Base-by-base conservation (phyloP, 2,113 vertebrate genomes). In the Athene cunicularia region DNA sequence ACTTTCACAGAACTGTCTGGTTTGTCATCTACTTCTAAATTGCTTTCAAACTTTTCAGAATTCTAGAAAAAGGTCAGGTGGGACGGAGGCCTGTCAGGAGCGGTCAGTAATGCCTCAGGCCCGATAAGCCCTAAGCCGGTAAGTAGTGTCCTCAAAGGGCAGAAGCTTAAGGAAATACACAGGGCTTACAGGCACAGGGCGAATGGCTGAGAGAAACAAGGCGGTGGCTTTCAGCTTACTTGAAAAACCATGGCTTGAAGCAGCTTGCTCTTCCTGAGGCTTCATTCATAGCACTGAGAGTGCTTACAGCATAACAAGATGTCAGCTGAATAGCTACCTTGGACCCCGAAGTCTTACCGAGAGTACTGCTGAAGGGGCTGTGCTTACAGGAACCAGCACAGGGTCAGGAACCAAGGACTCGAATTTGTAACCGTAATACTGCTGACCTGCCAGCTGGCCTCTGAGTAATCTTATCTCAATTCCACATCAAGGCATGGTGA, bases 231-330 rank as follows among this genome's bases (percentile, higher is more conserved):
- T 68, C 18, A 5, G 5, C 35, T 30, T n/a, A 16, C 21, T 27
- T 7, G 53, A 30, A 30, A 33, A 83, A 8, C 27, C 4, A 3
- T 1, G 67, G 58, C 27, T 19, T 11, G 23, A 30, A 35, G 63
- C 8, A 3, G 27, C 24, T 41, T 1, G 13, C 43, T 0, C 5
- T 50, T 33, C 12, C 59, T 5, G 53, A 4, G n/a, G 22, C 27
- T 12, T n/a, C 28, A 0, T 2, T n/a, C 28, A 0, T 2, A 18
- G 41, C 47, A 5, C 50, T 20, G 35, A 8, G 17, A 1, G 32
- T 9, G 0, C 35, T 52, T 10, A 4, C 30, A 21, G 50, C 49
- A 1, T 4, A n/a, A 3, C n/a, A 1, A 33, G 32, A 9, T 30
- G 67, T 11, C 4, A 12, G 8, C 5, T 3, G 20, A 18, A 4